Conservation (phyloP, 2,113 vertebrate genomes). For the Solea solea region DNA sequence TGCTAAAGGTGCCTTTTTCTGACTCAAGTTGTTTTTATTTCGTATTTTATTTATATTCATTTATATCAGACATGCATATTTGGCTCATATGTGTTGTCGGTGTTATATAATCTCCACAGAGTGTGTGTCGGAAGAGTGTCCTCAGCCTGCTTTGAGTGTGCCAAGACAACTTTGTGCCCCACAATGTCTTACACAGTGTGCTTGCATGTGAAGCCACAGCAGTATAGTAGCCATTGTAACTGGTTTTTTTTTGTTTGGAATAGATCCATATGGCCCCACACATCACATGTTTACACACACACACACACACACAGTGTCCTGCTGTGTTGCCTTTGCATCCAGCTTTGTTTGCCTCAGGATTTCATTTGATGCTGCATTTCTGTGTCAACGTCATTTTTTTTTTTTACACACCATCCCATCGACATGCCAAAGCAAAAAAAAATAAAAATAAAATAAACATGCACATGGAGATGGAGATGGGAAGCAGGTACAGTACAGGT, state of each 20-base stretch:
- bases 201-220: slow-evolving; percentile 67
- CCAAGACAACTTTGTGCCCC: slow-evolving; percentile 68
- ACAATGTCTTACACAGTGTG: slow-evolving; percentile 65
- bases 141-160: slow-evolving; percentile 59
- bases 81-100: slow-evolving; percentile 36
- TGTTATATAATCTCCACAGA: slow-evolving; percentile 31
- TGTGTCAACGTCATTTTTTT: slow-evolving; percentile 25
- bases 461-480: slow-evolving; percentile 3
- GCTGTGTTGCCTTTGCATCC: slow-evolving; percentile 68
- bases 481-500: not conserved
- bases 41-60: slow-evolving; percentile 19
- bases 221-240: slow-evolving; percentile 51
- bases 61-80: not conserved
- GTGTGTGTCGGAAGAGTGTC: slow-evolving; percentile 61
- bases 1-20: slow-evolving; percentile 5
- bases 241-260: slow-evolving; percentile 30
- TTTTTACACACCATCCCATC: slow-evolving; percentile 5
- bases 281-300: slow-evolving; percentile 18
- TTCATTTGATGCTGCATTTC: slow-evolving; percentile 64
- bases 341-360: slow-evolving; percentile 58
- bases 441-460: not conserved
- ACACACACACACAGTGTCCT: slow-evolving; percentile 26
- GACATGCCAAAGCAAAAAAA: slow-evolving; percentile 45
- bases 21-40: not conserved
- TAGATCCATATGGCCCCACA: slow-evolving; percentile 7